Conservation (phyloP, 1,140 invertebrate species). For the Physella acuta region DNA sequence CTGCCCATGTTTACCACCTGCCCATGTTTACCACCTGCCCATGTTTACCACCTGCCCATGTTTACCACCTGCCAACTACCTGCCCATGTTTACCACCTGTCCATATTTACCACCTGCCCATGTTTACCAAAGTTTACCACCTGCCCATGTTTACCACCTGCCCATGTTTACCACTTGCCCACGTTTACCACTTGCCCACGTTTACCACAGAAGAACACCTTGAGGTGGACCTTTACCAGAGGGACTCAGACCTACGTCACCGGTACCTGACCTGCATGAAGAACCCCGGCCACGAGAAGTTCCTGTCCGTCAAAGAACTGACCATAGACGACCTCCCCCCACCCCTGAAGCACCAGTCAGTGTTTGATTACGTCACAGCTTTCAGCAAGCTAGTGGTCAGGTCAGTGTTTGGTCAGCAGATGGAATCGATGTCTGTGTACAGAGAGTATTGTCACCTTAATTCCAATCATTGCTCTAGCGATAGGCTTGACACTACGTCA, state of each 20-base stretch:
- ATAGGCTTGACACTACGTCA: too few relatives aligned
- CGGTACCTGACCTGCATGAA: conserved; percentile 8
- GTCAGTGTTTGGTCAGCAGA: conserved; percentile 9
- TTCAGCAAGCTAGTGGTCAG: conserved; percentile 17
- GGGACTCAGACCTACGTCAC: conserved; percentile 11
- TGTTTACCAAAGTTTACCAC: too few relatives aligned
- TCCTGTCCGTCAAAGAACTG: conserved; percentile 8
- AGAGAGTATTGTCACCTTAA: too few relatives aligned
- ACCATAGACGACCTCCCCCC: conserved; percentile 5
- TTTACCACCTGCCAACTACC: too few relatives aligned
- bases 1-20: too few relatives aligned
- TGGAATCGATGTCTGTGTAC: too few relatives aligned
- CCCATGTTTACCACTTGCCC: background rate
- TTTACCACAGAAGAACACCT: conserved; percentile 13
- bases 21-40: too few relatives aligned
- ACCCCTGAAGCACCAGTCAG: background rate
- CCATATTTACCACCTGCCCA: too few relatives aligned
- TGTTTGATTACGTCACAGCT: conserved; percentile 11
- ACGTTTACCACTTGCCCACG: background rate
- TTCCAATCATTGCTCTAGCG: too few relatives aligned
- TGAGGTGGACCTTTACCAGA: conserved; percentile 21
- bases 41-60: too few relatives aligned
- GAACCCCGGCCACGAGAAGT: conserved; percentile 22
- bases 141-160: background rate
- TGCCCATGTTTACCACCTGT: too few relatives aligned